Conservation (phyloP, 2,888 invertebrate genomes). For the Orthosia gothica region DNA sequence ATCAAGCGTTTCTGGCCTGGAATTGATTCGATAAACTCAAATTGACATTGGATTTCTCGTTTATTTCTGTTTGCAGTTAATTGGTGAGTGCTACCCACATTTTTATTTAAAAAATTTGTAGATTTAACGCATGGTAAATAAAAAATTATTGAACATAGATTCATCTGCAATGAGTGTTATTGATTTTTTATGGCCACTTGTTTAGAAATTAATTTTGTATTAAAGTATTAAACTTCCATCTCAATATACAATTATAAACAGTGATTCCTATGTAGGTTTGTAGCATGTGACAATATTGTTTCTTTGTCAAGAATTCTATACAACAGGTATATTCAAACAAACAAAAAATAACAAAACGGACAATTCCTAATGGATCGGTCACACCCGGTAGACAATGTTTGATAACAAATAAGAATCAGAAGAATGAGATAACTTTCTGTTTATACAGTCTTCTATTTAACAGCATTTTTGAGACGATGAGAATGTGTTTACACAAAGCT, state of each 20-base stretch:
- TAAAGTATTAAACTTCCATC: neutral
- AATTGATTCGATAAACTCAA: constrained; percentile 68
- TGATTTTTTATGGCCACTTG: neutral
- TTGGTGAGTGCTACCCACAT: constrained; percentile 71
- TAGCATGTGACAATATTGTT: neutral
- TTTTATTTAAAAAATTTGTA: neutral
- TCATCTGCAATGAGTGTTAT: neutral
- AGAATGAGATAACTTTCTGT: no score
- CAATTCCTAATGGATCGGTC: neutral
- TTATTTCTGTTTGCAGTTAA: constrained; percentile 57
- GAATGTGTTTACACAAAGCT: neutral
- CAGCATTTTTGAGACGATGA: no score
- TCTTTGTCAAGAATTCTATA: constrained; percentile 6
- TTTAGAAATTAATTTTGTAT: neutral
- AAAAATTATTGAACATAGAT: neutral
- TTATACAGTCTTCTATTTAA: no score
- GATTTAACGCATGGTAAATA: neutral
- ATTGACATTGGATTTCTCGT: constrained; percentile 70
- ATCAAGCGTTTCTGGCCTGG: constrained; percentile 81
- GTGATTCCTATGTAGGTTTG: neutral
- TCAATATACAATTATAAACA: neutral
- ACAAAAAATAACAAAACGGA: neutral
- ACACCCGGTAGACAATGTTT: no score
- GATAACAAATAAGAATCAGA: neutral
- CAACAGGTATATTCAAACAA: constrained; percentile 2